Evolutionary conservation across 2,113 vertebrate genomes (phyloP).

Genomic region (Cheirogaleus medius): DNA sequence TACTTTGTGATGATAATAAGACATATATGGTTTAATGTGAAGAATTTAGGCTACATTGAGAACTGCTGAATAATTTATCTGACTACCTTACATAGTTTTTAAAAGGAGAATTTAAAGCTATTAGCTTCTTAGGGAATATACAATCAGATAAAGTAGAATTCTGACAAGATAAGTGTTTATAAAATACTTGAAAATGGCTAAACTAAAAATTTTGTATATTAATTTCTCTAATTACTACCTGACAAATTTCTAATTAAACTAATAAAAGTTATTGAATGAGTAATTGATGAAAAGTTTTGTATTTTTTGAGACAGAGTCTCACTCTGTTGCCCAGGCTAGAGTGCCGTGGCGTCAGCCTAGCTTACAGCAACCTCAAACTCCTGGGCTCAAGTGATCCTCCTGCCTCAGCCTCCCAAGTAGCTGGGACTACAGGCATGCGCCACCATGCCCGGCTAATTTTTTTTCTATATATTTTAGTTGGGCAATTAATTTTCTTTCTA

Average conservation of each 20-base stretch:
- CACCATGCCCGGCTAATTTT: too few species aligned
- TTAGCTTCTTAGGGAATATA: background rate
- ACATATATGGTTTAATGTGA: background rate
- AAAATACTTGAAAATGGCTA: conserved; percentile 42
- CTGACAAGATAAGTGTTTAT: background rate
- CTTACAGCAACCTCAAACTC: too few species aligned
- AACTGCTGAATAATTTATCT: conserved; percentile 31
- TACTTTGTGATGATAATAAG: background rate
- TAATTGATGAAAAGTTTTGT: conserved; percentile 30
- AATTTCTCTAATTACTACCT: conserved; percentile 29
- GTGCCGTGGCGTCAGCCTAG: too few species aligned
- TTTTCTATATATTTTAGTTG: too few species aligned
- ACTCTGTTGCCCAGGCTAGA: too few species aligned
- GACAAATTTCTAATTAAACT: conserved; percentile 17
- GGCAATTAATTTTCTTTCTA: too few species aligned
- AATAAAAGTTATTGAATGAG: background rate
- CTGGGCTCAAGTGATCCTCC: too few species aligned
- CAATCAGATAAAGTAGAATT: conserved; percentile 31
- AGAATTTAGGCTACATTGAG: background rate
- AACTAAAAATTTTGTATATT: conserved; percentile 20
- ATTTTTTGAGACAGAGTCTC: too few species aligned
- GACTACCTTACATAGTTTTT: conserved; percentile 17
- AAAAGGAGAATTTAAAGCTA: conserved; percentile 4
- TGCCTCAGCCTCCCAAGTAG: too few species aligned
- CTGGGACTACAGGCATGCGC: too few species aligned